A percentile compares a stretch with the other conserved stretches of the same genome.
These are phyloP conservation scores for Dimorphilus gyrociliatus DNA, from an alignment of 2,888 invertebrate genomes.

Conservation along the genomic window DNA sequence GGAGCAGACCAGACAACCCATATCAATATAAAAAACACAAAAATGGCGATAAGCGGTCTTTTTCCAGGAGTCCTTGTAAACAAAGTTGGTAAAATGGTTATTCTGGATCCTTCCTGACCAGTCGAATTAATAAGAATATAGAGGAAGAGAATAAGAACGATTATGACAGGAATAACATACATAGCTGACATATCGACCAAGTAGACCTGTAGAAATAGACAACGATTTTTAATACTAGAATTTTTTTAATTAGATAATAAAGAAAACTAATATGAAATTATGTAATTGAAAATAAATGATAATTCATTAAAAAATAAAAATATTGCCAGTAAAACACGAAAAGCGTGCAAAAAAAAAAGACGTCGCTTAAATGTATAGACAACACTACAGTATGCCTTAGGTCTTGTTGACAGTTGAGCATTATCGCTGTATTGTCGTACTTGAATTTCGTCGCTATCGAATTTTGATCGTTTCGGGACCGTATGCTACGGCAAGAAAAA, in stretches of 20 bases:
- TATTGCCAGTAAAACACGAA: neutral
- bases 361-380: too few species aligned
- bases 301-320: neutral
- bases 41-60: slow-evolving; percentile 8
- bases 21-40: slow-evolving; percentile 9
- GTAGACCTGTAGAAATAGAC: slow-evolving; percentile 7
- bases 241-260: neutral
- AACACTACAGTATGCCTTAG: too few species aligned
- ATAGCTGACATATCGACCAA: slow-evolving; percentile 11
- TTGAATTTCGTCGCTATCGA: too few species aligned
- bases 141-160: too few species aligned
- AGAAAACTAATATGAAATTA: neutral
- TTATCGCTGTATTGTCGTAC: too few species aligned
- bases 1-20: slow-evolving; percentile 13
- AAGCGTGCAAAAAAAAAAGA: too few species aligned
- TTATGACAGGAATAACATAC: slow-evolving; percentile 10
- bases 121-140: slow-evolving; percentile 7
- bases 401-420: too few species aligned
- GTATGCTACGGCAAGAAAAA: too few species aligned
- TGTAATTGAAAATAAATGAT: neutral
- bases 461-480: too few species aligned
- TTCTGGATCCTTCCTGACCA: slow-evolving; percentile 2
- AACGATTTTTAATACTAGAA: neutral
- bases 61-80: too few species aligned
- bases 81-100: neutral